These are phyloP conservation scores for Kryptolebias marmoratus DNA, from an alignment of 2,113 vertebrate species.

Conservation along the genomic window DNA sequence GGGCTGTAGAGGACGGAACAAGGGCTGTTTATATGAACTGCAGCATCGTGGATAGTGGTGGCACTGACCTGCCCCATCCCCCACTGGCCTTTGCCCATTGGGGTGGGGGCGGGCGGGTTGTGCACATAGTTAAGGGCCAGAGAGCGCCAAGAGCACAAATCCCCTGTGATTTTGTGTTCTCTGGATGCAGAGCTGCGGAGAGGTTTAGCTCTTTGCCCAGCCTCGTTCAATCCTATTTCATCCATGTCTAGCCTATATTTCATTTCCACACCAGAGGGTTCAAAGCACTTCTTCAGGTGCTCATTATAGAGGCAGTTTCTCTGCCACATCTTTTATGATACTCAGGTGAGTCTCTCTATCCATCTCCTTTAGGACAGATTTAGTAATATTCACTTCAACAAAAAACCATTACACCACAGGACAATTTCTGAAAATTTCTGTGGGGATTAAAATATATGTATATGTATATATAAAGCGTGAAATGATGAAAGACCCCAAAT, in stretches of 20 bases:
- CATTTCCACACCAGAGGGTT: slow-evolving; percentile 63
- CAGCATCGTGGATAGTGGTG: slow-evolving; percentile 42
- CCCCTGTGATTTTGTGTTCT: slow-evolving; percentile 54
- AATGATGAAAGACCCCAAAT: slow-evolving; percentile 34
- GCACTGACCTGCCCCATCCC: slow-evolving; percentile 52
- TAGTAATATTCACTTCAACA: slow-evolving; percentile 56
- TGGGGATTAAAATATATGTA: slow-evolving; percentile 15
- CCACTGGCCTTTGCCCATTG: slow-evolving; percentile 52
- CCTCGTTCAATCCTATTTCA: slow-evolving; percentile 64
- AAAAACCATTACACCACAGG: slow-evolving; percentile 37
- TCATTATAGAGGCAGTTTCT: slow-evolving; percentile 62
- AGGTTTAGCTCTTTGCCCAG: slow-evolving; percentile 48
- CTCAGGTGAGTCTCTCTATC: slow-evolving; percentile 59
- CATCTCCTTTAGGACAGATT: slow-evolving; percentile 62
- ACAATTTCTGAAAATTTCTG: slow-evolving; percentile 12
- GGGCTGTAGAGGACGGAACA: slow-evolving; percentile 34
- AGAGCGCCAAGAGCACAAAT: slow-evolving; percentile 60
- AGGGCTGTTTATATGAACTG: slow-evolving; percentile 49
- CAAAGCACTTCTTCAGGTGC: slow-evolving; percentile 70
- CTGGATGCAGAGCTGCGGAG: slow-evolving; percentile 55
- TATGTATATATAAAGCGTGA: background rate
- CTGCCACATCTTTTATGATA: slow-evolving; percentile 64
- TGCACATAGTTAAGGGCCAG: slow-evolving; percentile 53
- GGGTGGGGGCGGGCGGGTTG: slow-evolving; percentile 58
- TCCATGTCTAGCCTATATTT: slow-evolving; percentile 67